Evolutionary conservation across 2,888 invertebrate species (phyloP).

Genomic region (Julus scanicus): DNA sequence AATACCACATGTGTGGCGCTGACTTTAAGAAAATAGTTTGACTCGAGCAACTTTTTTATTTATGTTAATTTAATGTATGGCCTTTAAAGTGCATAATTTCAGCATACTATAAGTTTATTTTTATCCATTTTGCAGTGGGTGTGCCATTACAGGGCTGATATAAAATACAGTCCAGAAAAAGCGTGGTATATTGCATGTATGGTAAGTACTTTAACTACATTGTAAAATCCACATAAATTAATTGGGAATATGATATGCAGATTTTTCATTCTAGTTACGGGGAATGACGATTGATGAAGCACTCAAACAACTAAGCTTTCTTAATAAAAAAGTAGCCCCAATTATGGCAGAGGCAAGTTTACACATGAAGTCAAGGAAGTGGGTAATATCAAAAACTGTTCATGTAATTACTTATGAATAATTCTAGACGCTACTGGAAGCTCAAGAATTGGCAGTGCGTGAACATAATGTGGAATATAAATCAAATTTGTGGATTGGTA

Average conservation of each 20-base stretch:
- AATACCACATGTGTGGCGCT: no score
- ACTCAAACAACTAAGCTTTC: slow-evolving; percentile 86
- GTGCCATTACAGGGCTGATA: slow-evolving; percentile 83
- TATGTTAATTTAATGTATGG: no score
- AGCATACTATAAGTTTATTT: no score
- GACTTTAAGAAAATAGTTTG: no score
- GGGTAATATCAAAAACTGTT: not conserved
- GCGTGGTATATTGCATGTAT: slow-evolving; percentile 87
- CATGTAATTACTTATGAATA: slow-evolving; percentile 31
- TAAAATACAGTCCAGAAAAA: slow-evolving; percentile 91
- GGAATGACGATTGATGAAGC: slow-evolving; percentile 96
- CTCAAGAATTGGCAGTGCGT: slow-evolving; percentile 85
- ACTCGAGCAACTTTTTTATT: no score
- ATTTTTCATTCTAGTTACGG: slow-evolving; percentile 74
- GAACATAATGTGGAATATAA: slow-evolving; percentile 93
- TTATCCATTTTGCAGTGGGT: slow-evolving; percentile 75
- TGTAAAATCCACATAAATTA: not conserved
- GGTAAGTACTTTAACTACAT: slow-evolving; percentile 62
- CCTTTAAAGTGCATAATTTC: no score
- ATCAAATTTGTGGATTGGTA: slow-evolving; percentile 91
- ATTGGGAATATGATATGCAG: not conserved
- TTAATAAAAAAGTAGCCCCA: slow-evolving; percentile 70
- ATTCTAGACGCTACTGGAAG: slow-evolving; percentile 76
- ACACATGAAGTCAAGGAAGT: slow-evolving; percentile 60
- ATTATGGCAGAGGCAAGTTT: slow-evolving; percentile 70